Percentiles rank a stretch among this genome's conserved stretches.
These are phyloP conservation scores for Athalia cordata DNA, from an alignment of 2,888 invertebrate species.

Conservation along the genomic window DNA sequence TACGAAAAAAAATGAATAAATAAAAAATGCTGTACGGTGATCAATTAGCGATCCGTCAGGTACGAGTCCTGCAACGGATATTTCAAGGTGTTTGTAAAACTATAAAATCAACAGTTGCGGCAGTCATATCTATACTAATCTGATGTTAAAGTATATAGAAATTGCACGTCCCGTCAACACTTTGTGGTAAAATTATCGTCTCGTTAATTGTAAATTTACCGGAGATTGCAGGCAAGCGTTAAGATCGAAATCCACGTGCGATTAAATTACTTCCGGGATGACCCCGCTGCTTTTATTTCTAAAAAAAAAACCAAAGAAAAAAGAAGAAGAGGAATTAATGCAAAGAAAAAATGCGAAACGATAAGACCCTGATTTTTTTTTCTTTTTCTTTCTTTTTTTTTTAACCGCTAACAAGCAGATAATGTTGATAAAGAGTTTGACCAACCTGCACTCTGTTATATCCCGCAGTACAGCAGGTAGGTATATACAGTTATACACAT, in stretches of 20 bases:
- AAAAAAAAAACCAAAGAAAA: slow-evolving; percentile 8
- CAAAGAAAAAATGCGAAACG: slow-evolving; percentile 5
- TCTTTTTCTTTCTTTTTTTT: neutral
- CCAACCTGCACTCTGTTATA: neutral
- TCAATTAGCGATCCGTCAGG: no score
- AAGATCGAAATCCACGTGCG: slow-evolving; percentile 4
- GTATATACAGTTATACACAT: slow-evolving; percentile 28
- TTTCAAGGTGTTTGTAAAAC: no score
- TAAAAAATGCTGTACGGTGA: no score
- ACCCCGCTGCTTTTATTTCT: neutral
- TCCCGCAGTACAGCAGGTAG: slow-evolving; percentile 8
- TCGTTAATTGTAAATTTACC: neutral
- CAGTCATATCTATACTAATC: neutral
- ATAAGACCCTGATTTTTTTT: neutral
- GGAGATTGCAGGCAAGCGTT: neutral
- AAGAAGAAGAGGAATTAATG: neutral
- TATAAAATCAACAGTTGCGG: neutral
- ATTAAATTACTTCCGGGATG: slow-evolving; percentile 1
- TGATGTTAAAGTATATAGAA: neutral
- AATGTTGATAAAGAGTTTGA: slow-evolving; percentile 22
- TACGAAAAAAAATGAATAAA: no score
- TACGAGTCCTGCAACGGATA: no score
- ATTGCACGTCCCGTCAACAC: neutral
- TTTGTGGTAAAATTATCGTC: neutral
- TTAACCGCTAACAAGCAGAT: slow-evolving; percentile 26